A percentile compares a stretch with the other conserved stretches of the same genome.
Evolutionary conservation across 2,797 vertebrate species (phyloP).

Genomic region (Pangasius larnaudii): DNA sequence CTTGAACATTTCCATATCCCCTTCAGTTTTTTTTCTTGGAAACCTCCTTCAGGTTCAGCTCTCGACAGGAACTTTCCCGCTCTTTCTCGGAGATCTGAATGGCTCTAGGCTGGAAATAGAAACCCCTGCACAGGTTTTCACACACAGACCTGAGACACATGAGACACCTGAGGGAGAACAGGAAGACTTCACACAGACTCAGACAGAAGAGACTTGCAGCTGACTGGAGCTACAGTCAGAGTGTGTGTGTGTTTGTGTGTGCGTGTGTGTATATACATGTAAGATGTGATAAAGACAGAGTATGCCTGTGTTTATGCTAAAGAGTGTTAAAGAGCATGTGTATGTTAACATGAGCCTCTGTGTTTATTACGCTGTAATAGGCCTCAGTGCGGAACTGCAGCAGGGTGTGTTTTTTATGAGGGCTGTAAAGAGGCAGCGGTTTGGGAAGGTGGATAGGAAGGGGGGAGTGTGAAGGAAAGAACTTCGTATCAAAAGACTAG

Average conservation of each 20-base stretch:
- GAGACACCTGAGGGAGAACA: slow-evolving; percentile 39
- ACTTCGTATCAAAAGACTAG: background rate
- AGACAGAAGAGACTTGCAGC: slow-evolving; percentile 13
- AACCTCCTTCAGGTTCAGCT: slow-evolving; percentile 14
- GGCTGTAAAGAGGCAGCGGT: slow-evolving; percentile 35
- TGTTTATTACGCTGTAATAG: slow-evolving; percentile 42
- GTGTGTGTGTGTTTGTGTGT: slow-evolving; percentile 29
- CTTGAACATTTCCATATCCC: slow-evolving; percentile 50
- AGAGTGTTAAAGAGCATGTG: slow-evolving; percentile 40
- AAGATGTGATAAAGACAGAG: slow-evolving; percentile 23
- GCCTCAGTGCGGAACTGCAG: slow-evolving; percentile 27
- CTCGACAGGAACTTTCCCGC: slow-evolving; percentile 18
- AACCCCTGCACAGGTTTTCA: slow-evolving; percentile 32
- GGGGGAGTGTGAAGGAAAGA: slow-evolving; percentile 4
- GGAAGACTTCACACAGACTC: slow-evolving; percentile 30
- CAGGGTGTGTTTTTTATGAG: slow-evolving; percentile 31
- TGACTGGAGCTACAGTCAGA: slow-evolving; percentile 11
- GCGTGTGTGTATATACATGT: slow-evolving; percentile 25
- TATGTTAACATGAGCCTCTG: slow-evolving; percentile 29
- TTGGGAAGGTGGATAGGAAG: slow-evolving; percentile 4
- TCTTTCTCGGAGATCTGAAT: slow-evolving; percentile 37
- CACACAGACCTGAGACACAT: slow-evolving; percentile 3
- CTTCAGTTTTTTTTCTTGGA: slow-evolving; percentile 30
- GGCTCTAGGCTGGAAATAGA: slow-evolving; percentile 49
- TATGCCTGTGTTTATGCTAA: slow-evolving; percentile 31